Conservation (phyloP, 2,113 vertebrate species). For the Pelmatolapia mariae region DNA sequence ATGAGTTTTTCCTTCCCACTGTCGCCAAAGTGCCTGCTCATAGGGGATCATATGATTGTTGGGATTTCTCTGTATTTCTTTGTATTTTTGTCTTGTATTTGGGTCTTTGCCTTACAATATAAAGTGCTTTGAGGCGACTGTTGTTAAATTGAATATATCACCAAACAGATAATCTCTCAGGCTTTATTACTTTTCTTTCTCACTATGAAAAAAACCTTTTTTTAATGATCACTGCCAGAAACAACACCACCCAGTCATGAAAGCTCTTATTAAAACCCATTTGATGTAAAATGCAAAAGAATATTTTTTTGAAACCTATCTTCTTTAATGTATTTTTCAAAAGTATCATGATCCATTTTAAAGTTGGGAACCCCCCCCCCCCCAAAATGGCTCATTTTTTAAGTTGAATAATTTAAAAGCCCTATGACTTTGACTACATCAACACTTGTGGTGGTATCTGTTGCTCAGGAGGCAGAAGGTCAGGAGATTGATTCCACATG, state of each 20-base stretch:
- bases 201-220: background rate
- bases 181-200: background rate
- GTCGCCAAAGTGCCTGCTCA: background rate
- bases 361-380: background rate
- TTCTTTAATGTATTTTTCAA: background rate
- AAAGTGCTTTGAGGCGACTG: background rate
- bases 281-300: background rate
- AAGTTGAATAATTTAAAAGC: too few relatives aligned
- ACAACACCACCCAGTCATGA: background rate
- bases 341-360: background rate
- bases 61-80: background rate
- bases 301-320: background rate
- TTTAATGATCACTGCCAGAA: background rate
- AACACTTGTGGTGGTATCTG: background rate
- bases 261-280: background rate
- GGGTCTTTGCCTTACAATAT: background rate
- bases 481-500: background rate
- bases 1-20: background rate
- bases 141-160: background rate
- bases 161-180: background rate
- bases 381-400: background rate
- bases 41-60: background rate
- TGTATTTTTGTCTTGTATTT: background rate
- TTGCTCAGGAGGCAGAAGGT: background rate
- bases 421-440: background rate